phyloP scores from a whole-genome alignment of 2,888 invertebrate species.

The Xestia sexstrigata region DNA sequence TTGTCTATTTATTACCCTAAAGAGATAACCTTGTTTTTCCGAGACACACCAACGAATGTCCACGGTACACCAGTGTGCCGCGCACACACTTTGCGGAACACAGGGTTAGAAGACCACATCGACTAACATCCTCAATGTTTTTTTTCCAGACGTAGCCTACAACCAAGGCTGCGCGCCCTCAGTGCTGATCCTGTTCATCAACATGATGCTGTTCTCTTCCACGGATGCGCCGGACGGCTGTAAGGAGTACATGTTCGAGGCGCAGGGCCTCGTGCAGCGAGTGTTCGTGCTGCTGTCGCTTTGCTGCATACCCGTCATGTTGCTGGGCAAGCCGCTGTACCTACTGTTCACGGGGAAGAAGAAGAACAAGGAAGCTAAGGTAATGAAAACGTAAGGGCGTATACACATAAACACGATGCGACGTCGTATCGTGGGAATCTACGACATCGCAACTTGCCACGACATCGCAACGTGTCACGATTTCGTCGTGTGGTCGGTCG shows the following conservation, averaged over 20 bases:
- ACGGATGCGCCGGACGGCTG: slow-evolving; percentile 85
- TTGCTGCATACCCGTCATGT: slow-evolving; percentile 97
- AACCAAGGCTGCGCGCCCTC: slow-evolving; percentile 96
- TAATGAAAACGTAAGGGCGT: slow-evolving; percentile 55
- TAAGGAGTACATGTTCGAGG: slow-evolving; percentile 92
- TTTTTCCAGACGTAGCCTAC: slow-evolving; percentile 79
- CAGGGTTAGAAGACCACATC: not conserved
- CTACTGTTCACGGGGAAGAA: slow-evolving; percentile 89
- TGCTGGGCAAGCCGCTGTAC: slow-evolving; percentile 97
- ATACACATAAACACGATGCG: no score
- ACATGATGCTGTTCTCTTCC: slow-evolving; percentile 98
- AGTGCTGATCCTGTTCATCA: slow-evolving; percentile 99
- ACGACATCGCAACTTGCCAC: no score
- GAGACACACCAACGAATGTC: no score
- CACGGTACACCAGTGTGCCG: no score
- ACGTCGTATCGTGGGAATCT: no score
- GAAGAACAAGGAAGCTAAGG: slow-evolving; percentile 78
- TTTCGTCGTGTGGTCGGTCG: no score
- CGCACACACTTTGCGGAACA: no score
- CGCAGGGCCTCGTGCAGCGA: slow-evolving; percentile 93
- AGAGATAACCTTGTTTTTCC: no score
- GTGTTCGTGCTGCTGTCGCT: slow-evolving; percentile 95
- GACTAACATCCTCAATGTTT: not conserved
- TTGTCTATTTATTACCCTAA: no score
- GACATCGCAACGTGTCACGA: no score